These are phyloP conservation scores for Anagrus nilaparvatae DNA, from an alignment of 1,140 invertebrate species.

Conservation along the genomic window DNA sequence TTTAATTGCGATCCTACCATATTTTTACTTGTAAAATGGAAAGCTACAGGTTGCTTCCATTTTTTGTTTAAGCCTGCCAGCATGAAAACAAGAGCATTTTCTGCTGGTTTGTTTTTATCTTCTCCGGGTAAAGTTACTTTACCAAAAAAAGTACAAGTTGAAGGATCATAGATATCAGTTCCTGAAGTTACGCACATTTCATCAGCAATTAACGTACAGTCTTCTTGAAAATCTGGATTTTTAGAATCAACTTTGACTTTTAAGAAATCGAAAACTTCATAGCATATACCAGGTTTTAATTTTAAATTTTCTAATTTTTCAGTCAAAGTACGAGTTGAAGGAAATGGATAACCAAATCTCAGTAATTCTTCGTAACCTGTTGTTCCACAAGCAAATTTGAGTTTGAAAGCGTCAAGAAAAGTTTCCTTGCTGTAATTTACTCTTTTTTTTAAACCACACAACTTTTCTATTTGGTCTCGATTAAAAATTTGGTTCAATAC, in stretches of 20 bases:
- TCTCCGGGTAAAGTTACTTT: slow-evolving; percentile 7
- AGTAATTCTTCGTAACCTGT: slow-evolving; percentile 12
- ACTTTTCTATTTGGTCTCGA: no score
- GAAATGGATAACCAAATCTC: slow-evolving; percentile 9
- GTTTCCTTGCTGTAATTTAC: slow-evolving; percentile 9
- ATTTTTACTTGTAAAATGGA: slow-evolving; percentile 3
- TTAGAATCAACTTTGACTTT: slow-evolving; percentile 11
- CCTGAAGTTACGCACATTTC: slow-evolving; percentile 9
- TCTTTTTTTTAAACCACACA: no score
- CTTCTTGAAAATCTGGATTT: slow-evolving; percentile 5
- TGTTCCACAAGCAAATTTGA: slow-evolving; percentile 13
- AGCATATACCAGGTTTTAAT: slow-evolving; percentile 8
- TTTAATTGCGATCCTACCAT: neutral
- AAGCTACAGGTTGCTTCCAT: slow-evolving; percentile 10
- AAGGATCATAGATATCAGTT: neutral
- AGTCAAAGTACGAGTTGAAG: slow-evolving; percentile 11
- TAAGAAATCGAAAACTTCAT: slow-evolving; percentile 16
- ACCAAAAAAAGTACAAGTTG: slow-evolving; percentile 6
- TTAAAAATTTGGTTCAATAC: no score
- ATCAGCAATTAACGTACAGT: slow-evolving; percentile 13
- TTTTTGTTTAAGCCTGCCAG: slow-evolving; percentile 6
- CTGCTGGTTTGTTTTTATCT: neutral
- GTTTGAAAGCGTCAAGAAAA: slow-evolving; percentile 11
- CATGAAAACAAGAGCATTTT: slow-evolving; percentile 9
- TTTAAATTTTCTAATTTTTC: slow-evolving; percentile 15